phyloP scores from a whole-genome alignment of 2,888 invertebrate genomes.

The Piscicola geometra region DNA sequence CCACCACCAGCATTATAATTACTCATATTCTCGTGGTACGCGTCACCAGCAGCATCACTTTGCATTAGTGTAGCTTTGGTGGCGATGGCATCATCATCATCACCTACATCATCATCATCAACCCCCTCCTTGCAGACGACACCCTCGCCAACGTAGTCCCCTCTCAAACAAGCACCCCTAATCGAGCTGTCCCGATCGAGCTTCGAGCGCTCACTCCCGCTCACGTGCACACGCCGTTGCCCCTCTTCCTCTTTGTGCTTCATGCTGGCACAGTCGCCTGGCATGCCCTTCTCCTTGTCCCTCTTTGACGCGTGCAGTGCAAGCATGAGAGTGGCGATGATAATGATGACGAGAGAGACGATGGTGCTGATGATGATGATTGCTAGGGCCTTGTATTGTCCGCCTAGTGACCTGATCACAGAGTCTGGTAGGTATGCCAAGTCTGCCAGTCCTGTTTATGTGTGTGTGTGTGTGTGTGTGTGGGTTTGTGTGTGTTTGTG shows the following conservation, averaged over 20 bases:
- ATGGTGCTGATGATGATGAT: neutral
- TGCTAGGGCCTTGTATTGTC: neutral
- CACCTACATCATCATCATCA: neutral
- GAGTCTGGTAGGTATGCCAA: slow-evolving; percentile 1
- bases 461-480: no score
- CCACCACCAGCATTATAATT: no score
- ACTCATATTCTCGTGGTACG: no score
- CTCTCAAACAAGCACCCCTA: neutral
- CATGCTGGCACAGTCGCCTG: no score
- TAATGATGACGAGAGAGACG: slow-evolving; percentile 8
- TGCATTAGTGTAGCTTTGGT: no score
- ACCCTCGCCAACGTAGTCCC: neutral
- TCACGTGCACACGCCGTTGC: neutral
- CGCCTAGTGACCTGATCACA: neutral
- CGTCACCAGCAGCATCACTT: no score
- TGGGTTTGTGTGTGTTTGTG: no score
- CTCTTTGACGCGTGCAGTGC: neutral
- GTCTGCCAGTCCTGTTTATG: no score
- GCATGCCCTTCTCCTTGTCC: neutral
- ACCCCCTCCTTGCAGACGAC: neutral
- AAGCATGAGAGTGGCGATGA: neutral
- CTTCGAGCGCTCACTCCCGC: neutral
- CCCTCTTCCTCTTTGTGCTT: neutral
- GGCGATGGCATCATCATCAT: no score
- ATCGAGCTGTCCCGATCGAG: neutral